These are phyloP conservation scores for Drosophila niveifrons DNA, from an alignment of 2,888 invertebrate genomes.

Conservation along the genomic window DNA sequence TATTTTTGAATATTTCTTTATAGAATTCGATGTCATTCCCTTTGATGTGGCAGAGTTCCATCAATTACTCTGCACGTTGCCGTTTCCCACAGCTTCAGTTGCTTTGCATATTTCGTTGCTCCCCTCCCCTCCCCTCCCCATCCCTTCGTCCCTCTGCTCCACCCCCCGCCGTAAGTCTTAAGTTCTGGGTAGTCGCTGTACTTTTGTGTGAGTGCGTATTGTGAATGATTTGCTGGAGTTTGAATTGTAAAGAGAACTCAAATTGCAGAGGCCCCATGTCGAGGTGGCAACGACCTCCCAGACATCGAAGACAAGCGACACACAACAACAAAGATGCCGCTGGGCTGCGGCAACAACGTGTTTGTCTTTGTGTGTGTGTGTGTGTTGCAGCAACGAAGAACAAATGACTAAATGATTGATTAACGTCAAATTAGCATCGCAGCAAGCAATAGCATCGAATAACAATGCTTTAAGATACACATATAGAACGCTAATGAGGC, in stretches of 20 bases:
- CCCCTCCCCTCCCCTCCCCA: not conserved
- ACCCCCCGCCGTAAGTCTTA: constrained; percentile 24
- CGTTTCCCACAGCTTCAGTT: constrained; percentile 48
- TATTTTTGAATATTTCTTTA: constrained; percentile 38
- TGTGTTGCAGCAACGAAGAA: constrained; percentile 33
- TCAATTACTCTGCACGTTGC: constrained; percentile 39
- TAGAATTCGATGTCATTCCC: constrained; percentile 48
- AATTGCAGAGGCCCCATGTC: constrained; percentile 43
- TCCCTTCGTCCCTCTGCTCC: not conserved
- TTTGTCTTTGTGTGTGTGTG: constrained; percentile 4
- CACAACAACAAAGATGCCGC: constrained; percentile 50
- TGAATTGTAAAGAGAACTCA: constrained; percentile 21
- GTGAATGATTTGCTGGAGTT: constrained; percentile 42
- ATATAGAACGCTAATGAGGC: constrained; percentile 31
- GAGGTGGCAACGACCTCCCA: constrained; percentile 52
- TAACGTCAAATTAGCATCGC: constrained; percentile 50
- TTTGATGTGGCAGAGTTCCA: constrained; percentile 47
- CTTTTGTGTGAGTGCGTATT: constrained; percentile 27
- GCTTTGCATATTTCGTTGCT: constrained; percentile 20
- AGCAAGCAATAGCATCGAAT: constrained; percentile 24
- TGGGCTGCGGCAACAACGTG: constrained; percentile 19
- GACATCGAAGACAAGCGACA: constrained; percentile 4
- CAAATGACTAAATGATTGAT: constrained; percentile 49
- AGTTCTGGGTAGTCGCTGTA: constrained; percentile 33
- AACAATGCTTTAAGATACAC: constrained; percentile 28